phyloP scores from a whole-genome alignment of 2,113 vertebrate genomes.

The Cisticola juncidis region DNA sequence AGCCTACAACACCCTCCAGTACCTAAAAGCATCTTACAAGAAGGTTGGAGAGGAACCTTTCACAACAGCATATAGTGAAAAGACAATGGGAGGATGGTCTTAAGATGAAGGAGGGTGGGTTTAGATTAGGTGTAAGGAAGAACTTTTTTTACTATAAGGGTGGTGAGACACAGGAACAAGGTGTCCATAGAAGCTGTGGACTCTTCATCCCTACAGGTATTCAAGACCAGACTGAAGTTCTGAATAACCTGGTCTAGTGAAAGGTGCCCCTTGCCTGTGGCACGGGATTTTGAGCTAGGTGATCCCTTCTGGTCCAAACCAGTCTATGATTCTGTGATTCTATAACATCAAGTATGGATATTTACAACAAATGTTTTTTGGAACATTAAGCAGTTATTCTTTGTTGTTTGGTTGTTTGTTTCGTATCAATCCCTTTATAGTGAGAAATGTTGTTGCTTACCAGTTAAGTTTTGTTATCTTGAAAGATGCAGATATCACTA shows the following conservation, averaged over 20 bases:
- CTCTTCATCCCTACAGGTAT: not conserved
- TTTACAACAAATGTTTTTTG: not conserved
- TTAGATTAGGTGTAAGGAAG: not conserved
- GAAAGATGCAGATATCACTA: not conserved
- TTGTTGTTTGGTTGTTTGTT: not conserved
- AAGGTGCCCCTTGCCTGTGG: not conserved
- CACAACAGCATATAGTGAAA: not conserved
- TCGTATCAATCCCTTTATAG: not conserved
- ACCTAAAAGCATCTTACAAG: not conserved
- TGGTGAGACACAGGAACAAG: not conserved
- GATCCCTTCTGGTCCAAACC: not conserved
- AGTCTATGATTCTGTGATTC: not conserved
- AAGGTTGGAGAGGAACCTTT: not conserved
- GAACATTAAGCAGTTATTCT: not conserved
- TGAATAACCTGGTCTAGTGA: not conserved
- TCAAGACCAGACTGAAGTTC: not conserved
- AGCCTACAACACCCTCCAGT: not conserved
- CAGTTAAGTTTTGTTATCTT: not conserved
- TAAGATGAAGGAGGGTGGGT: not conserved
- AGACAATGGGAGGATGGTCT: not conserved
- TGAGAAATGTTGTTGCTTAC: not conserved
- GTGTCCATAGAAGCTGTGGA: not conserved
- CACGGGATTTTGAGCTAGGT: not conserved
- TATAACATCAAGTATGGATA: not conserved
- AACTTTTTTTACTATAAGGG: not conserved